Evolutionary conservation across 2,113 vertebrate genomes (phyloP).

Genomic region (Alethe castanea): DNA sequence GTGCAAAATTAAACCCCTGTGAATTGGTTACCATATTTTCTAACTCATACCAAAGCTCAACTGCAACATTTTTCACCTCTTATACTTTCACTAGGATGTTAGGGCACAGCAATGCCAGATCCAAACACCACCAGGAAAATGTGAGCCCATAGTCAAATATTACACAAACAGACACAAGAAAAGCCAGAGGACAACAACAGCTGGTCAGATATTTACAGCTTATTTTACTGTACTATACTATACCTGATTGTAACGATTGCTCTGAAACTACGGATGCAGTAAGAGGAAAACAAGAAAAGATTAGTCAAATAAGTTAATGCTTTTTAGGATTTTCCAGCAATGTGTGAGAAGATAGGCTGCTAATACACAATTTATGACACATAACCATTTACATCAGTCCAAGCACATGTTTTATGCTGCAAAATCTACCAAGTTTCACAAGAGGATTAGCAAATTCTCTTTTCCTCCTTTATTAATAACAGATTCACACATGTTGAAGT

Average conservation of each 20-base stretch:
- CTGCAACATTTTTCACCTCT: background rate
- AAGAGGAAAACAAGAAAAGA: slow-evolving; percentile 73
- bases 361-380: background rate
- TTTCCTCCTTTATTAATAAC: background rate
- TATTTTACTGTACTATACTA: slow-evolving; percentile 55
- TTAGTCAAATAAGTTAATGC: slow-evolving; percentile 3
- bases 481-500: background rate
- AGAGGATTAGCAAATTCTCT: background rate
- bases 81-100: background rate
- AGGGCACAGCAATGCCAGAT: background rate
- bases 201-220: background rate
- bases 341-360: background rate
- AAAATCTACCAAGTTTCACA: background rate
- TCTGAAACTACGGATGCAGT: slow-evolving; percentile 92
- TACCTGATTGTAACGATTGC: slow-evolving; percentile 99
- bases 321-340: background rate
- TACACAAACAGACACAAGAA: background rate
- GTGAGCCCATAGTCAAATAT: background rate
- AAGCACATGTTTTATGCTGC: background rate
- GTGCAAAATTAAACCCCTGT: background rate
- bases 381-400: background rate
- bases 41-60: background rate
- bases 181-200: background rate
- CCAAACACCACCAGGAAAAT: background rate
- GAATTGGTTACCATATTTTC: background rate